Percentiles rank a stretch among this genome's conserved stretches.
These are phyloP conservation scores for Zaprionus gabonicus DNA, from an alignment of 1,140 invertebrate genomes.

Conservation along the genomic window DNA sequence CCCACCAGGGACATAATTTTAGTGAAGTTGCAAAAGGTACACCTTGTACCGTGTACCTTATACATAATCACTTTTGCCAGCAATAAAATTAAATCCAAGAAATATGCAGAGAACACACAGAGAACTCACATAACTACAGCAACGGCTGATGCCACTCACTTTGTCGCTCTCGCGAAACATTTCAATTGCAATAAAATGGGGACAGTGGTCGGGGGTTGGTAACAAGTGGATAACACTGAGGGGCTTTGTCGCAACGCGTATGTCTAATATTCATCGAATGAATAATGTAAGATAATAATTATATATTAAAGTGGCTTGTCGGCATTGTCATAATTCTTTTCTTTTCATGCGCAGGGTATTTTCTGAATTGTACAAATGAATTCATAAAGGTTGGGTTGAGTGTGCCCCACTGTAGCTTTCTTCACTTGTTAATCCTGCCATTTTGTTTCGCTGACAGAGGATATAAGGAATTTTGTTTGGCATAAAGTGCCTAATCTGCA, in stretches of 20 bases:
- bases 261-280: slow-evolving; percentile 81
- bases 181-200: slow-evolving; percentile 81
- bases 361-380: background rate
- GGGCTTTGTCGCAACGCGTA: slow-evolving; percentile 41
- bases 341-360: background rate
- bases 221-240: slow-evolving; percentile 43
- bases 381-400: no score
- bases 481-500: background rate
- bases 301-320: slow-evolving; percentile 9
- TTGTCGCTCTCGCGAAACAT: slow-evolving; percentile 52
- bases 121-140: slow-evolving; percentile 23
- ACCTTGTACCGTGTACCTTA: slow-evolving; percentile 34
- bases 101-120: slow-evolving; percentile 70
- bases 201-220: slow-evolving; percentile 30
- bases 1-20: slow-evolving; percentile 65
- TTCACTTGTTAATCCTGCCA: background rate
- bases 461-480: background rate
- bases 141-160: slow-evolving; percentile 16
- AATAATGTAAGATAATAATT: slow-evolving; percentile 54
- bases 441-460: slow-evolving; percentile 4
- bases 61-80: slow-evolving; percentile 74
- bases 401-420: background rate
- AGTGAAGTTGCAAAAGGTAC: slow-evolving; percentile 59
- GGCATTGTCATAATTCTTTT: background rate
- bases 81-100: slow-evolving; percentile 74